phyloP scores from a whole-genome alignment of 2,113 vertebrate species.

The Bos taurus region DNA sequence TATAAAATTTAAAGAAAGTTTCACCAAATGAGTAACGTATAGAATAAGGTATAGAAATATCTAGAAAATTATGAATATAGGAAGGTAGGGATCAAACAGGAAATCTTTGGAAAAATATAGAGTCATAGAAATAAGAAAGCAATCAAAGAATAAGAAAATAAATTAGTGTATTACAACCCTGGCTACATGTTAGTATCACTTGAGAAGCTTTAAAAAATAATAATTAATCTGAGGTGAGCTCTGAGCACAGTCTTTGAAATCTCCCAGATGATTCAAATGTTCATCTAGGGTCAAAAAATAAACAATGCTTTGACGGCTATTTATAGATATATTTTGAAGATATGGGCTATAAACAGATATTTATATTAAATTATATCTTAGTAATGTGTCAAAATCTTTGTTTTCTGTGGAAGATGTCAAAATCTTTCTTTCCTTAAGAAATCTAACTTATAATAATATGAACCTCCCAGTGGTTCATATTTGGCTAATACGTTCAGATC shows the following conservation, averaged over 20 bases:
- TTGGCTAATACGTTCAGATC: not conserved
- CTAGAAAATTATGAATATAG: not conserved
- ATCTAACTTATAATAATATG: not conserved
- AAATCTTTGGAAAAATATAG: not conserved
- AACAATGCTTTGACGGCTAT: not conserved
- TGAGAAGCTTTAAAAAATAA: not conserved
- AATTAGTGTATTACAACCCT: not conserved
- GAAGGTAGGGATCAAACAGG: not conserved
- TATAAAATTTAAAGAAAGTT: not conserved
- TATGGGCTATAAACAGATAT: not conserved
- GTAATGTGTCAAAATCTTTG: not conserved
- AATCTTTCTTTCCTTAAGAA: slow-evolving; percentile 12
- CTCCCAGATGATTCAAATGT: not conserved
- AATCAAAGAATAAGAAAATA: not conserved
- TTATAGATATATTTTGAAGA: not conserved
- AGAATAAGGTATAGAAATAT: not conserved
- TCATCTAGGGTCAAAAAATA: not conserved
- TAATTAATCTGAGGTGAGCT: not conserved
- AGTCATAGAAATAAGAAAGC: not conserved
- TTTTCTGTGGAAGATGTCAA: not conserved
- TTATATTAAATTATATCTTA: slow-evolving; percentile 16
- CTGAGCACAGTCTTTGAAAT: not conserved
- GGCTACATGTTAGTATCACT: not conserved
- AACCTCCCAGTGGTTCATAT: not conserved
- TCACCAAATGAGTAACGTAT: not conserved